phyloP scores from a whole-genome alignment of 2,113 vertebrate species.

The Sula dactylatra region DNA sequence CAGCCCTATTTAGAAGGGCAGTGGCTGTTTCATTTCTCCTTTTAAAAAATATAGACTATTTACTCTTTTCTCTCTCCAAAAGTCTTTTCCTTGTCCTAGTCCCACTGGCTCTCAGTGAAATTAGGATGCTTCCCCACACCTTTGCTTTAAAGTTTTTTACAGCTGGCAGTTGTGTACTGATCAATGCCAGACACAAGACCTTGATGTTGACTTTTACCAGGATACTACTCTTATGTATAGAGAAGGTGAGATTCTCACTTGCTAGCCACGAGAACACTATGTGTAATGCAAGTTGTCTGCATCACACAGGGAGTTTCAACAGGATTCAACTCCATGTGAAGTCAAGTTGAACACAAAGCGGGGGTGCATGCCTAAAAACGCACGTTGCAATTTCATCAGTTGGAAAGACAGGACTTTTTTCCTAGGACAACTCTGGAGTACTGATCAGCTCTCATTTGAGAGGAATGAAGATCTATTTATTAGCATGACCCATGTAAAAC shows the following conservation, averaged over 20 bases:
- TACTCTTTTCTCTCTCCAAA: background rate
- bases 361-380: background rate
- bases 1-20: background rate
- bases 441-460: background rate
- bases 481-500: background rate
- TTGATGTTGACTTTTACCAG: background rate
- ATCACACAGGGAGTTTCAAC: background rate
- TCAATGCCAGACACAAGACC: background rate
- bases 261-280: accelerated
- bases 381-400: background rate
- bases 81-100: background rate
- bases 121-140: background rate
- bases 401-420: background rate
- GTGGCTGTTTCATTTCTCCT: background rate
- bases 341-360: background rate
- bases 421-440: background rate
- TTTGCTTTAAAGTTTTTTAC: background rate
- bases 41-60: background rate
- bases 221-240: background rate
- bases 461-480: background rate
- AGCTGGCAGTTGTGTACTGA: background rate
- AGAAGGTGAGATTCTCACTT: background rate
- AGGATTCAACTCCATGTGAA: background rate
- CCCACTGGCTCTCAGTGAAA: background rate
- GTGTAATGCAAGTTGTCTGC: background rate